These are phyloP conservation scores for Tauraco hartlaubi DNA, from an alignment of 2,797 vertebrate genomes.

Conservation along the genomic window DNA sequence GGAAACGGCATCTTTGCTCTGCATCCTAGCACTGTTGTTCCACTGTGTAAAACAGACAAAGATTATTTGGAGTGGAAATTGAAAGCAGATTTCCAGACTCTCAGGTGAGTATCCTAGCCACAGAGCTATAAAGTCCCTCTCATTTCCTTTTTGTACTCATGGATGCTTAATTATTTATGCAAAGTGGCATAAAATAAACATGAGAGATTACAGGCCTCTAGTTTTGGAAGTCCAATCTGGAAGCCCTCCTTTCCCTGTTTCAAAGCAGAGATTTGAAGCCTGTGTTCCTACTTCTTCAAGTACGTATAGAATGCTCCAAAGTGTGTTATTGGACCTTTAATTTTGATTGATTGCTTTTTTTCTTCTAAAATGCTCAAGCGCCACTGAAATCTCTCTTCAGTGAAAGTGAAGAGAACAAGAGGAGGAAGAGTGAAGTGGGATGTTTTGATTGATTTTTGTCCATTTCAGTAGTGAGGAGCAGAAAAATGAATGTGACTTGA, in stretches of 20 bases:
- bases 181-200: conserved; percentile 28
- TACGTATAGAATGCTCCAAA: background rate
- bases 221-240: background rate
- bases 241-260: background rate
- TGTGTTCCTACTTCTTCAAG: background rate
- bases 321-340: background rate
- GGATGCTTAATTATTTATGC: background rate
- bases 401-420: background rate
- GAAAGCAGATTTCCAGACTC: background rate
- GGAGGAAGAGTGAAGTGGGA: background rate
- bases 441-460: conserved; percentile 13
- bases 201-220: background rate
- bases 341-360: background rate
- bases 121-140: background rate
- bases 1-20: background rate
- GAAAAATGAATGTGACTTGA: background rate
- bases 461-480: background rate
- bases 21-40: background rate
- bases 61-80: background rate
- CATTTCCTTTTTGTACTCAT: background rate
- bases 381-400: background rate
- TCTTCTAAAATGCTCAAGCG: background rate
- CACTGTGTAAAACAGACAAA: background rate
- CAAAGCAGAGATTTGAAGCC: background rate
- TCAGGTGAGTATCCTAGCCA: background rate